phyloP scores from a whole-genome alignment of 2,888 invertebrate genomes.

The Malachius bipustulatus region DNA sequence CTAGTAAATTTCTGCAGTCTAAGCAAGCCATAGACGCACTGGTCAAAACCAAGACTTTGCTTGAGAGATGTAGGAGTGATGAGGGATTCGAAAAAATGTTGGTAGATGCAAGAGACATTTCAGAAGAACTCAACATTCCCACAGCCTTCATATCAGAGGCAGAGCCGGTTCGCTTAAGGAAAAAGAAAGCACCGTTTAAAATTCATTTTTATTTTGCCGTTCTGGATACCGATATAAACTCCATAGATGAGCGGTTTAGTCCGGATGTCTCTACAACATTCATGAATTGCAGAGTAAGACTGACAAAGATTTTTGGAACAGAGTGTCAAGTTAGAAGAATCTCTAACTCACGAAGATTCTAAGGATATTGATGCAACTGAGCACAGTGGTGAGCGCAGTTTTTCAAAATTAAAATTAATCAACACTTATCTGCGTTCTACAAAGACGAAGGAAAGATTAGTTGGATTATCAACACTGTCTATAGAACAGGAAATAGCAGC shows the following conservation, averaged over 20 bases:
- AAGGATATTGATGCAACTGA: constrained; percentile 9
- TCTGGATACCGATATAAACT: constrained; percentile 11
- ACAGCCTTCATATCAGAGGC: constrained; percentile 14
- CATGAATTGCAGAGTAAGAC: constrained; percentile 9
- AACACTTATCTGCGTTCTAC: constrained; percentile 17
- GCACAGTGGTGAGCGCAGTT: constrained; percentile 14
- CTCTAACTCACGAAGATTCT: constrained; percentile 7
- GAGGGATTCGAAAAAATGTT: constrained; percentile 12
- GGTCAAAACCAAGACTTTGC: constrained; percentile 11
- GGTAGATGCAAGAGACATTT: constrained; percentile 14
- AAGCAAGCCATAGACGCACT: constrained; percentile 10
- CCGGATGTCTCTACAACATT: constrained; percentile 12
- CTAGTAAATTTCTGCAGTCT: constrained; percentile 10
- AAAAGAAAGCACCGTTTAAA: constrained; percentile 13
- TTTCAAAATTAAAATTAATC: constrained; percentile 18
- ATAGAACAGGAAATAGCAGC: constrained; percentile 2
- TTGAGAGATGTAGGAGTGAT: constrained; percentile 10
- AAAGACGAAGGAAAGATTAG: constrained; percentile 16
- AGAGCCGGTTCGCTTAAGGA: constrained; percentile 10
- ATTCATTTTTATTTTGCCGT: constrained; percentile 14
- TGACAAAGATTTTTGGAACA: constrained; percentile 11
- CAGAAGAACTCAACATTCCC: constrained; percentile 15
- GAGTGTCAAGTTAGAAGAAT: constrained; percentile 6
- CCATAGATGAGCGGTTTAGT: constrained; percentile 15
- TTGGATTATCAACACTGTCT: constrained; percentile 11